Percentiles rank a stretch among this genome's conserved stretches.
These are phyloP conservation scores for Megaceryle maxima DNA, from an alignment of 2,113 vertebrate genomes.

Conservation along the genomic window DNA sequence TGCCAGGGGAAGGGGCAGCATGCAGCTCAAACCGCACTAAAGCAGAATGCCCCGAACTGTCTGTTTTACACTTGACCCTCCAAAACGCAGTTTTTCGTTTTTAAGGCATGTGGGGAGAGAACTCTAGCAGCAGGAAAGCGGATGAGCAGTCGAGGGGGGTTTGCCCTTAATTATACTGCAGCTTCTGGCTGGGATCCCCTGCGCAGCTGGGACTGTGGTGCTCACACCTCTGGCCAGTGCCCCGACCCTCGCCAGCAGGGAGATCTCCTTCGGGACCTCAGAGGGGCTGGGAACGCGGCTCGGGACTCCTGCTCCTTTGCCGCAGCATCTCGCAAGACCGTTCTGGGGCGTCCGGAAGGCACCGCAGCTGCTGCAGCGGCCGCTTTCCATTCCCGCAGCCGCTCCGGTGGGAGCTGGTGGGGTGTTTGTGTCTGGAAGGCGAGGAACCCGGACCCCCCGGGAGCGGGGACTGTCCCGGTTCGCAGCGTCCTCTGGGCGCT, in stretches of 20 bases:
- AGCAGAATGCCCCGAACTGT: not conserved
- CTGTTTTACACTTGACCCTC: accelerated
- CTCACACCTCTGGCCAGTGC: not conserved
- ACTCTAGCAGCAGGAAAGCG: not conserved
- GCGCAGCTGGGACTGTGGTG: not conserved
- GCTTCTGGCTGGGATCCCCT: not conserved
- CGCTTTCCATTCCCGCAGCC: not conserved
- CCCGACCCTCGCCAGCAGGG: no score
- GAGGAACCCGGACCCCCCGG: no score
- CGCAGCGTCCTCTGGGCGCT: not conserved
- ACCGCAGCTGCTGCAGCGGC: not conserved
- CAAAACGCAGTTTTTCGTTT: not conserved
- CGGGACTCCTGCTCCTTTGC: no score
- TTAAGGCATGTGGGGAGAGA: not conserved
- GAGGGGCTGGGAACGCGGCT: no score
- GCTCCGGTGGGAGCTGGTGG: not conserved
- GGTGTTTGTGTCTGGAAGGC: no score
- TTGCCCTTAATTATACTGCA: not conserved
- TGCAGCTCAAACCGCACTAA: not conserved
- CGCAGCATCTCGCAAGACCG: no score
- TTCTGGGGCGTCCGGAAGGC: not conserved
- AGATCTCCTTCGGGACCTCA: no score
- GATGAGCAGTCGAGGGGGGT: accelerated
- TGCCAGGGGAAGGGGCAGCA: not conserved
- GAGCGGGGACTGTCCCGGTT: no score